These are phyloP conservation scores for Malurus alboscapulatus DNA, from an alignment of 2,113 vertebrate genomes.

Conservation along the genomic window DNA sequence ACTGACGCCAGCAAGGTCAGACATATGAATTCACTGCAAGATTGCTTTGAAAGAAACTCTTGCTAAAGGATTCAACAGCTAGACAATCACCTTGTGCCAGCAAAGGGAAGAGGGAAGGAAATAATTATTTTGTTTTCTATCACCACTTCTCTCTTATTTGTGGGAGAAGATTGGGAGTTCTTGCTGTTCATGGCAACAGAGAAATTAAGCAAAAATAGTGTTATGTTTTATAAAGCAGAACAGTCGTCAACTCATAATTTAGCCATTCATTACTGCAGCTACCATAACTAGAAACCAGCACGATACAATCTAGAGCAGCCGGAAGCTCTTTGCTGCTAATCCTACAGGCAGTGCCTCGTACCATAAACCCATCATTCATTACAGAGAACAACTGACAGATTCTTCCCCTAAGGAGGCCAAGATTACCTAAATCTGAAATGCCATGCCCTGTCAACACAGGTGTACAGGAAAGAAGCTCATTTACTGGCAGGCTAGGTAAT, in stretches of 20 bases:
- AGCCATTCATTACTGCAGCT: conserved; percentile 16
- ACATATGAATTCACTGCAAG: not conserved
- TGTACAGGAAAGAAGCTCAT: not conserved
- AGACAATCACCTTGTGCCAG: not conserved
- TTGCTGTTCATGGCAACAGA: not conserved
- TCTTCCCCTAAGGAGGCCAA: conserved; percentile 33
- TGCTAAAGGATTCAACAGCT: not conserved
- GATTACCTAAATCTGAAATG: conserved; percentile 19
- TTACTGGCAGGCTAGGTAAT: not conserved
- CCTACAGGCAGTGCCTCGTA: not conserved
- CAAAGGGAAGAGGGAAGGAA: not conserved
- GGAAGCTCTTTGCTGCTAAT: not conserved
- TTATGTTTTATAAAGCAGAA: not conserved
- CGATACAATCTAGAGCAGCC: not conserved
- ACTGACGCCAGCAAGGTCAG: not conserved
- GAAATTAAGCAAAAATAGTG: conserved; percentile 16
- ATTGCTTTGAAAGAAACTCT: not conserved
- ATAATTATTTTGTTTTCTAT: not conserved
- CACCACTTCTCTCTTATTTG: not conserved
- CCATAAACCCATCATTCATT: conserved; percentile 33
- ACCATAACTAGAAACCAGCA: not conserved
- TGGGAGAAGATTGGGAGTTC: not conserved
- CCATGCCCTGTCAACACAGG: conserved; percentile 12
- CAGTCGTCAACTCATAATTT: not conserved
- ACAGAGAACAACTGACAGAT: conserved; percentile 34